Base-by-base conservation (phyloP, 2,888 invertebrate genomes). In the Apotomis betuletana region DNA sequence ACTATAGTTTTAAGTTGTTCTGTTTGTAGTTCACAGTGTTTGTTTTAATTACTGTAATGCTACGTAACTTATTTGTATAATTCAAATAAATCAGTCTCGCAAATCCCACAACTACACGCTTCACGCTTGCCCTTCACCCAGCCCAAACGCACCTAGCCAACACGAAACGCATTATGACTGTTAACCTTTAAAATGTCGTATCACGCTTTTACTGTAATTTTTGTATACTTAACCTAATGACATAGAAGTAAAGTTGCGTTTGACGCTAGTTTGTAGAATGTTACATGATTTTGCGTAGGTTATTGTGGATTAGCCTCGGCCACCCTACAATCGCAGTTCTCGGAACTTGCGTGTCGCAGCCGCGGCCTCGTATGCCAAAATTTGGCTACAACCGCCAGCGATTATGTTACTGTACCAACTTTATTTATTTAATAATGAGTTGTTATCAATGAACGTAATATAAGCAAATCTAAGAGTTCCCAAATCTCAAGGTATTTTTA, bases 261-360 rank as follows among this genome's bases (percentile, higher is more conserved):
- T 65, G 4, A 9, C 15, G 27, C n/a, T 15, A 8, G 0, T n/a
- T 9, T 36, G 4, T 5, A 6, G 3, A 36, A 3, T 27, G 8
- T 4, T 15, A 46, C 54, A 55, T 5, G 55, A 65, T 44, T n/a
- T 55, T 55, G 55, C 55, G 64, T 15, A 65, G 55, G 44, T 46
- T 55, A 65, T 9, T 15, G 5, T 9, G 0, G 55, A 55, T 38
- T 27, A 44, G 55, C 64, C 54, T 65, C 64, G 63, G 41, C 52
- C 51, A 63, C 64, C 64, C 63, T 58, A 13, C 58, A 58, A 46
- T 52, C 63, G 52, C 52, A 36, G 52, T 70, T 70, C 70, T 58
- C 58, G 52, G 70, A 70, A 70, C 27, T 70, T 13, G 70, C 70
- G 70, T 70, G 64, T 64, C 64, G 63, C 69, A 49, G 49, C 36